Evolutionary conservation across 2,797 vertebrate genomes (phyloP).

Genomic region (Clarias pachynema): DNA sequence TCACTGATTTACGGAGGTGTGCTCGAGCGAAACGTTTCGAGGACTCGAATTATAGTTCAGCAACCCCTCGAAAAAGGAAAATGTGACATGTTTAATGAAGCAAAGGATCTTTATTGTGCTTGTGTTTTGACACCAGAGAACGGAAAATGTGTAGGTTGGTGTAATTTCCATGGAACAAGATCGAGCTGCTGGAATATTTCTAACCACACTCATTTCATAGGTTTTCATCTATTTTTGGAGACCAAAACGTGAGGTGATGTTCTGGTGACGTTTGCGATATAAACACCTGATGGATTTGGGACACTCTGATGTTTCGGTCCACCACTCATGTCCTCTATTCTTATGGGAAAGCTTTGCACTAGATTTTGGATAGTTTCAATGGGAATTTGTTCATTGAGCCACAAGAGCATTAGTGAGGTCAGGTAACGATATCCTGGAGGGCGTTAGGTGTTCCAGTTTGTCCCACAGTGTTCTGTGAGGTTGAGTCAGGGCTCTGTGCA

Average conservation of each 20-base stretch:
- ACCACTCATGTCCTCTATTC: not conserved
- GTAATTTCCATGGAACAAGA: slow-evolving; percentile 52
- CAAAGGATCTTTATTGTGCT: slow-evolving; percentile 43
- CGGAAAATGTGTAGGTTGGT: slow-evolving; percentile 39
- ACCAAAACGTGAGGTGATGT: not conserved
- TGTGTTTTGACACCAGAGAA: slow-evolving; percentile 52
- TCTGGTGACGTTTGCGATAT: not conserved
- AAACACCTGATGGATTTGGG: not conserved
- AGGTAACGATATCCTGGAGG: not conserved
- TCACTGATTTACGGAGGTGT: slow-evolving; percentile 37
- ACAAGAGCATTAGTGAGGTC: not conserved
- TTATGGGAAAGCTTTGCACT: not conserved
- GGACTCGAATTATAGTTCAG: slow-evolving; percentile 53
- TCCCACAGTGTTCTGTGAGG: no score
- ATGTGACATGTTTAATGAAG: slow-evolving; percentile 50
- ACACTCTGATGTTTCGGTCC: not conserved
- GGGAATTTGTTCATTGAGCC: not conserved
- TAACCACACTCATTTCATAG: not conserved
- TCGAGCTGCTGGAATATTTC: slow-evolving; percentile 11
- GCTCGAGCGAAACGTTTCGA: slow-evolving; percentile 41
- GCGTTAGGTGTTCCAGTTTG: no score
- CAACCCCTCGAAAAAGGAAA: slow-evolving; percentile 29
- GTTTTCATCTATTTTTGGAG: not conserved
- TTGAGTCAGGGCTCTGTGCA: not conserved
- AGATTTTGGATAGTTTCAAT: not conserved